Percentiles rank a stretch among this genome's conserved stretches.
Evolutionary conservation across 2,797 vertebrate species (phyloP).

Genomic region (Enteromius treurensis): DNA sequence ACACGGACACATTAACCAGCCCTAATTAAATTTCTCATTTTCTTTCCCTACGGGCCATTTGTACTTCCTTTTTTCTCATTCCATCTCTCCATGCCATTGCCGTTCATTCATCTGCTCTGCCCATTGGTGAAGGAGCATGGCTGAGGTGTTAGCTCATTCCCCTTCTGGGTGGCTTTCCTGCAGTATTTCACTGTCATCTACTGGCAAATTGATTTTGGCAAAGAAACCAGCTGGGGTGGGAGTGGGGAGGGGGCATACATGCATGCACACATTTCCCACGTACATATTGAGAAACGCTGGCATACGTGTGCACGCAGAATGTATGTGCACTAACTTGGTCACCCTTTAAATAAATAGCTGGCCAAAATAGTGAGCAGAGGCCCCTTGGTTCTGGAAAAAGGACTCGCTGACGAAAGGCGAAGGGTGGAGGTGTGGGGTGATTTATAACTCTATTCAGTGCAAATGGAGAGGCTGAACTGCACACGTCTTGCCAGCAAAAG

Average conservation of each 20-base stretch:
- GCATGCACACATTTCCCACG: conserved; percentile 72
- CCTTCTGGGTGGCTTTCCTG: conserved; percentile 83
- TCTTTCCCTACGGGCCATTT: conserved; percentile 58
- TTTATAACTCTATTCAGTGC: conserved; percentile 80
- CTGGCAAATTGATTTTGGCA: conserved; percentile 72
- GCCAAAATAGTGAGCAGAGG: conserved; percentile 63
- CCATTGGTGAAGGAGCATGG: conserved; percentile 65
- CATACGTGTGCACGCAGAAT: conserved; percentile 53
- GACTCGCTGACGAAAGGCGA: conserved; percentile 58
- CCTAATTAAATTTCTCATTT: conserved; percentile 52
- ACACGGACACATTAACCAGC: conserved; percentile 25
- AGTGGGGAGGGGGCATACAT: conserved; percentile 61
- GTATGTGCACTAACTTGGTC: conserved; percentile 24
- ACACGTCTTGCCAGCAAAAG: conserved; percentile 72
- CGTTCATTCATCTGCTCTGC: conserved; percentile 54
- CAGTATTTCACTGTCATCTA: conserved; percentile 82
- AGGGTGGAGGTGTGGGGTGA: conserved; percentile 66
- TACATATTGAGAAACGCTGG: conserved; percentile 70
- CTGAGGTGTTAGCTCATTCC: conserved; percentile 81
- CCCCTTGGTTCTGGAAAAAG: conserved; percentile 66
- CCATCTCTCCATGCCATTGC: conserved; percentile 46
- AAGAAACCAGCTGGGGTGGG: conserved; percentile 34
- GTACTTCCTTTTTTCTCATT: conserved; percentile 64
- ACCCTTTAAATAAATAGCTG: conserved; percentile 69
- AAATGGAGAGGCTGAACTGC: conserved; percentile 67